phyloP scores from a whole-genome alignment of 2,797 vertebrate species.

The Epinephelus malabaricus region DNA sequence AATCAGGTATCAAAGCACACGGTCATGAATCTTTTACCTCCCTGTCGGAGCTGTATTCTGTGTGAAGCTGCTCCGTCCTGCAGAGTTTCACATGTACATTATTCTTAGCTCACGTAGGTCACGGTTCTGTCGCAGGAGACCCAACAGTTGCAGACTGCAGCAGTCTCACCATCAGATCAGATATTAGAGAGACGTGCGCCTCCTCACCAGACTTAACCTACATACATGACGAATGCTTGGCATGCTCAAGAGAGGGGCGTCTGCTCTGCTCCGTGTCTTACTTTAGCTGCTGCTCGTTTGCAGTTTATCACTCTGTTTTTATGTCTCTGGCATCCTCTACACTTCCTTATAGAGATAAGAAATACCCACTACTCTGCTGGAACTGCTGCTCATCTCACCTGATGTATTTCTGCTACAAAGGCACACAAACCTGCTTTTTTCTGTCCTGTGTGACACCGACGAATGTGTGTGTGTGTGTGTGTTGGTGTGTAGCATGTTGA shows the following conservation, averaged over 20 bases:
- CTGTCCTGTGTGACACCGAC: neutral
- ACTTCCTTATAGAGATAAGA: neutral
- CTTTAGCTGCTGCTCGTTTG: conserved; percentile 3
- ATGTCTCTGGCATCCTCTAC: neutral
- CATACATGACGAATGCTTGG: conserved; percentile 4
- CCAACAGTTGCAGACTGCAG: conserved; percentile 16
- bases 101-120: neutral
- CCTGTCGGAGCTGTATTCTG: neutral
- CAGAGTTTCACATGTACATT: neutral
- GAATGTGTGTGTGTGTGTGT: conserved; percentile 8
- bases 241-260: neutral
- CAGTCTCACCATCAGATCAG: conserved; percentile 14
- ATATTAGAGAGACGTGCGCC: neutral
- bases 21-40: conserved; percentile 51
- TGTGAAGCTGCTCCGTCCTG: neutral
- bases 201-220: neutral
- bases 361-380: neutral
- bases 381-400: conserved; percentile 1
- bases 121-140: conserved; percentile 22
- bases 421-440: neutral
- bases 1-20: conserved; percentile 42
- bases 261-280: neutral
- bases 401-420: conserved; percentile 15
- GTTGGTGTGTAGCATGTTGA: neutral
- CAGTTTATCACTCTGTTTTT: neutral